Percentiles rank a stretch among this genome's conserved stretches.
These are phyloP conservation scores for Dusona sp. DNA, from an alignment of 2,888 invertebrate species.

Conservation along the genomic window DNA sequence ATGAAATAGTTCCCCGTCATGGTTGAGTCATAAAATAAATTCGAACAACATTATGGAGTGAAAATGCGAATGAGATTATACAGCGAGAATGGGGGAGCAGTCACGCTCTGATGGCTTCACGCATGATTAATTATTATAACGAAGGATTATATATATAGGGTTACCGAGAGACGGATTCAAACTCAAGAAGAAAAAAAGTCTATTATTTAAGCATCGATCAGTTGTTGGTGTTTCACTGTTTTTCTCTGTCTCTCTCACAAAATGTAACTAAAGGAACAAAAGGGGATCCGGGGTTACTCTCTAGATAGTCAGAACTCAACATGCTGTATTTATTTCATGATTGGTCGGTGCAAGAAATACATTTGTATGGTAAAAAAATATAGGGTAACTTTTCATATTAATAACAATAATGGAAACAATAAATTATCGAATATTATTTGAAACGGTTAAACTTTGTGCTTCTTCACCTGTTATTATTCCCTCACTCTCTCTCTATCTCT, in stretches of 20 bases:
- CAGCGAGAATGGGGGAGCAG: neutral
- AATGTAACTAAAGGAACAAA: constrained; percentile 44
- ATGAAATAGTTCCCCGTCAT: constrained; percentile 4
- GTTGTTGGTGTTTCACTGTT: constrained; percentile 4
- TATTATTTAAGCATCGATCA: constrained; percentile 33
- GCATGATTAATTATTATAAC: constrained; percentile 49
- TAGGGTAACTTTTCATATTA: neutral
- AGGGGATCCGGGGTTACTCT: neutral
- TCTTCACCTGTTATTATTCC: neutral
- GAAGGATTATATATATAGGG: neutral
- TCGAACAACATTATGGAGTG: neutral
- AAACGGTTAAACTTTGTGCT: neutral
- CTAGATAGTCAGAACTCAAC: neutral
- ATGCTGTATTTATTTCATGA: neutral
- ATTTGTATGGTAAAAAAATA: neutral
- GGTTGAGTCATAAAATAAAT: constrained; percentile 27
- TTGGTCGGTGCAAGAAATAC: neutral
- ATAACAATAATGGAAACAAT: neutral
- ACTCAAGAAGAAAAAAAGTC: constrained; percentile 24
- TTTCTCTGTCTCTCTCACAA: constrained; percentile 7
- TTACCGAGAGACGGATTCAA: neutral
- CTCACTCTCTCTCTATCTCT: neutral
- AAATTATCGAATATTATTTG: too few species aligned
- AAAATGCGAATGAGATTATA: constrained; percentile 13
- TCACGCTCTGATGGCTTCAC: neutral